Conservation (phyloP, 2,888 invertebrate species). For the Crossocerus cetratus region DNA sequence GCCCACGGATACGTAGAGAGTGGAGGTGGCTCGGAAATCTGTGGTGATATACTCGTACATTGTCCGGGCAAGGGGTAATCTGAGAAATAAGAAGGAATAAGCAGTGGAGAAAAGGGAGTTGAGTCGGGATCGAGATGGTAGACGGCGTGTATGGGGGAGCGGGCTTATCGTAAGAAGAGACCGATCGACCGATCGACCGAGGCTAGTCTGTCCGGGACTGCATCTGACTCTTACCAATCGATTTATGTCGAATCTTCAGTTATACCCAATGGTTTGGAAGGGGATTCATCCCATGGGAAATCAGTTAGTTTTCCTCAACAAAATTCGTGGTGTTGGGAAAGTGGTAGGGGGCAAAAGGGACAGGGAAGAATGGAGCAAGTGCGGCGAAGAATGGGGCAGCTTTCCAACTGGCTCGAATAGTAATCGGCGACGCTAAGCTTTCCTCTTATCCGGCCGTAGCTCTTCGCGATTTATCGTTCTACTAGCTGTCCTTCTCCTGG, state of each 20-base stretch:
- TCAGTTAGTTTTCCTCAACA: constrained; percentile 64
- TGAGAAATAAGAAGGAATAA: not conserved
- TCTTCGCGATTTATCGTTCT: not conserved
- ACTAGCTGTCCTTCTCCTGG: not conserved
- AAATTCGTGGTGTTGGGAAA: constrained; percentile 51
- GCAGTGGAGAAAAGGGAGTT: constrained; percentile 16
- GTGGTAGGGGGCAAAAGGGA: constrained; percentile 15
- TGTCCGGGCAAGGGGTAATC: not conserved
- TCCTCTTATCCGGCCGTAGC: not conserved
- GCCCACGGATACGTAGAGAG: too few relatives aligned
- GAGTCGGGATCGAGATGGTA: constrained; percentile 19
- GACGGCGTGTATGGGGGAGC: too few relatives aligned
- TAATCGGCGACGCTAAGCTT: not conserved
- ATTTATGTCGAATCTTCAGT: constrained; percentile 55
- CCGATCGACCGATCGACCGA: constrained; percentile 31
- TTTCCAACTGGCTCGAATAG: constrained; percentile 22
- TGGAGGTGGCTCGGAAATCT: too few relatives aligned
- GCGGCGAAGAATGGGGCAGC: constrained; percentile 48
- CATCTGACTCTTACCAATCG: constrained; percentile 52
- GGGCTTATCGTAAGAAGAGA: too few relatives aligned
- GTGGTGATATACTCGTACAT: too few relatives aligned
- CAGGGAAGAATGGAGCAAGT: constrained; percentile 13
- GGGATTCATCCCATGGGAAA: constrained; percentile 71
- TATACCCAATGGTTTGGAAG: constrained; percentile 43
- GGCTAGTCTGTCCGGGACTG: constrained; percentile 45